Evolutionary conservation across 2,113 vertebrate species (phyloP).

Genomic region (Benitochromis conjunctus): DNA sequence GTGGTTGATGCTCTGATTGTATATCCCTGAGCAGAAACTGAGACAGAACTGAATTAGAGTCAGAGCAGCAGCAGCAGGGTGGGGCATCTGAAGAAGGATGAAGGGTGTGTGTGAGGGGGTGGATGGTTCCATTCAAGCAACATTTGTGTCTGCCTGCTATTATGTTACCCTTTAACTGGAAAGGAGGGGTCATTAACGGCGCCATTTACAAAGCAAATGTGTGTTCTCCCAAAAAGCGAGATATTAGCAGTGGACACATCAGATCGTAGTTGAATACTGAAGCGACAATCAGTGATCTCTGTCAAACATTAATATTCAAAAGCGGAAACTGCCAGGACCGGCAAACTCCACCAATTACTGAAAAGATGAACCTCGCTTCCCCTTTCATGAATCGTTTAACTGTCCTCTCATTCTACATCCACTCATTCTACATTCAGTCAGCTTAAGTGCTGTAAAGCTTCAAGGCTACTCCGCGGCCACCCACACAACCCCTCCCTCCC

Average conservation of each 20-base stretch:
- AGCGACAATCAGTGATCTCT: neutral
- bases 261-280: conserved; percentile 8
- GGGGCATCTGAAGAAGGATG: neutral
- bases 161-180: conserved; percentile 33
- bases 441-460: neutral
- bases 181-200: neutral
- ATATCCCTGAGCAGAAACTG: conserved; percentile 38
- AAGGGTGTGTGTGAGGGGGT: neutral
- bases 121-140: neutral
- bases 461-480: neutral
- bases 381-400: neutral
- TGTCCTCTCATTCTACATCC: neutral
- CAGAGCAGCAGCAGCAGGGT: neutral
- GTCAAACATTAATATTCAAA: conserved; percentile 22
- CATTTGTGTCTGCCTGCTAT: conserved; percentile 30
- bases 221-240: conserved; percentile 11
- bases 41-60: conserved; percentile 24
- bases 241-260: conserved; percentile 16
- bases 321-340: neutral
- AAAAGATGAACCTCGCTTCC: neutral
- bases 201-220: conserved; percentile 44
- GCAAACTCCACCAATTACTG: neutral
- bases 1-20: conserved; percentile 58
- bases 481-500: neutral
- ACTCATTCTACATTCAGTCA: neutral